Evolutionary conservation across 1,140 invertebrate species (phyloP).

Genomic region (Belonocnema kinseyi): DNA sequence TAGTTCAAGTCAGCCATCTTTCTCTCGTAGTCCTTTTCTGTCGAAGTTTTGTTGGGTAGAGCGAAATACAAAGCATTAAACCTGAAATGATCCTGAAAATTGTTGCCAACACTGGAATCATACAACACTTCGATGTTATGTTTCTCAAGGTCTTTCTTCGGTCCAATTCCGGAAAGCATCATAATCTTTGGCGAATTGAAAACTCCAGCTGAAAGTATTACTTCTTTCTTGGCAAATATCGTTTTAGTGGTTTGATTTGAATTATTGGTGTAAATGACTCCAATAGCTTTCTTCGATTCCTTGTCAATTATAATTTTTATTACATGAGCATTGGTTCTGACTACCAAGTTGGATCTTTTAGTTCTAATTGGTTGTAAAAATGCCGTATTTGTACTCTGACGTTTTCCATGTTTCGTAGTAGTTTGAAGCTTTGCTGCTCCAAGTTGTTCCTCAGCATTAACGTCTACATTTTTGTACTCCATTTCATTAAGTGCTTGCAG

Average conservation of each 20-base stretch:
- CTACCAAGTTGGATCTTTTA: slow-evolving; percentile 77
- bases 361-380: slow-evolving; percentile 76
- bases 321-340: slow-evolving; percentile 69
- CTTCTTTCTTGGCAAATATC: slow-evolving; percentile 55
- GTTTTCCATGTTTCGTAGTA: slow-evolving; percentile 78
- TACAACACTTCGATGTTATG: slow-evolving; percentile 50
- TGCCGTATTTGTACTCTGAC: slow-evolving; percentile 80
- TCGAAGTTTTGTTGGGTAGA: slow-evolving; percentile 75
- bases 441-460: slow-evolving; percentile 61
- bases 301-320: slow-evolving; percentile 73
- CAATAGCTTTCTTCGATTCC: slow-evolving; percentile 75
- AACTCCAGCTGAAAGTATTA: slow-evolving; percentile 67
- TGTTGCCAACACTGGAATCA: slow-evolving; percentile 80
- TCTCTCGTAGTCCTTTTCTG: slow-evolving; percentile 68
- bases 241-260: slow-evolving; percentile 68
- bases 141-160: slow-evolving; percentile 65
- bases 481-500: slow-evolving; percentile 71
- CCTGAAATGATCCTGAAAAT: slow-evolving; percentile 81
- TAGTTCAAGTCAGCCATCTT: slow-evolving; percentile 59
- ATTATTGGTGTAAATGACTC: slow-evolving; percentile 75
- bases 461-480: slow-evolving; percentile 70
- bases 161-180: slow-evolving; percentile 77
- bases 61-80: slow-evolving; percentile 76
- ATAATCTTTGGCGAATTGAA: slow-evolving; percentile 70
- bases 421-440: slow-evolving; percentile 73